phyloP scores from a whole-genome alignment of 2,888 invertebrate genomes.

The Chloromyia formosa region DNA sequence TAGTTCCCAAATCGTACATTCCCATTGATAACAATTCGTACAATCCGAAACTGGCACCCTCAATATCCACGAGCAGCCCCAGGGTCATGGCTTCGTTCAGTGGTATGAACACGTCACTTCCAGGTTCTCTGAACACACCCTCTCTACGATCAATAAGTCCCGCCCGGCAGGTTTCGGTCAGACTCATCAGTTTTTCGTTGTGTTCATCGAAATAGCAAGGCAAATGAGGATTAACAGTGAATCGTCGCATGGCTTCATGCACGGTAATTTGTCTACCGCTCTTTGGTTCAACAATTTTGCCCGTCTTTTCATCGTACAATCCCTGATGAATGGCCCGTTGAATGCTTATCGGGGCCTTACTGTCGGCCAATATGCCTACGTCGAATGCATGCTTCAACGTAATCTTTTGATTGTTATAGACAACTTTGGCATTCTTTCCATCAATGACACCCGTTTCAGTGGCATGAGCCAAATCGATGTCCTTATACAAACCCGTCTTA shows the following conservation, averaged over 20 bases:
- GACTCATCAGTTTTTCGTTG: constrained; percentile 74
- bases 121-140: constrained; percentile 80
- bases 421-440: constrained; percentile 73
- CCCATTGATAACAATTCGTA: constrained; percentile 83
- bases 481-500: constrained; percentile 77
- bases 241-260: constrained; percentile 84
- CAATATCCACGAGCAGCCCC: constrained; percentile 86
- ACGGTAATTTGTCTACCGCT: constrained; percentile 81
- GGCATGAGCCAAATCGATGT: constrained; percentile 81
- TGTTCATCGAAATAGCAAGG: constrained; percentile 84
- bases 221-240: constrained; percentile 80
- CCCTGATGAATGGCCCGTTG: constrained; percentile 89
- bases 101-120: constrained; percentile 72
- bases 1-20: constrained; percentile 74
- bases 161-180: constrained; percentile 82
- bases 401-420: constrained; percentile 72
- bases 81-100: constrained; percentile 78
- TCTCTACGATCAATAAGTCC: constrained; percentile 83
- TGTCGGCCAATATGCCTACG: constrained; percentile 81
- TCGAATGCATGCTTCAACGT: constrained; percentile 81
- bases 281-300: constrained; percentile 83
- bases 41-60: constrained; percentile 82
- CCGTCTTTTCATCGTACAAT: constrained; percentile 80
- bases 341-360: constrained; percentile 81
- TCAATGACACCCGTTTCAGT: constrained; percentile 79